A percentile compares a stretch with the other conserved stretches of the same genome.
phyloP scores from a whole-genome alignment of 2,888 invertebrate species.

The Heliconius hortense region DNA sequence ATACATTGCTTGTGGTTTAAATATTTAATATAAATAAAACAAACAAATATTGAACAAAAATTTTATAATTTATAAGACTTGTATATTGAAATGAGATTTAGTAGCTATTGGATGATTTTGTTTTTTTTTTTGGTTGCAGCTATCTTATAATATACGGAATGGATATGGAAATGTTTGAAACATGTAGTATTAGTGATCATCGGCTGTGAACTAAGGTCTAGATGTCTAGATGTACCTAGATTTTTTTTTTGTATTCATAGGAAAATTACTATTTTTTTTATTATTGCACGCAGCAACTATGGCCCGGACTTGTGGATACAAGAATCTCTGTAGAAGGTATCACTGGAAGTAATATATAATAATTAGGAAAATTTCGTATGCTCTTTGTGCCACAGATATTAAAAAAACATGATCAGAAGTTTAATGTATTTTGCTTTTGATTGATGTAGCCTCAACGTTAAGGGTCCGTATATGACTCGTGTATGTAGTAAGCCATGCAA shows the following conservation, averaged over 20 bases:
- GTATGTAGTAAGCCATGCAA: constrained; percentile 30
- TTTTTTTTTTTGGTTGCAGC: constrained; percentile 76
- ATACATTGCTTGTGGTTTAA: not conserved
- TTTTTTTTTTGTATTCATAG: constrained; percentile 56
- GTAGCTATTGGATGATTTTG: constrained; percentile 34
- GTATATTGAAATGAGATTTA: not conserved
- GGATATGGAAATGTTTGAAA: constrained; percentile 81
- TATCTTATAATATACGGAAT: constrained; percentile 78
- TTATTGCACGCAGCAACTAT: constrained; percentile 80
- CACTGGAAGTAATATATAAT: constrained; percentile 82
- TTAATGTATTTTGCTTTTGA: constrained; percentile 40
- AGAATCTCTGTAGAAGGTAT: constrained; percentile 84
- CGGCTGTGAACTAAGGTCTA: constrained; percentile 79
- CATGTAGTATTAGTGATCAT: constrained; percentile 69
- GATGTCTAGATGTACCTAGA: constrained; percentile 49
- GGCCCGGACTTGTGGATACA: constrained; percentile 83
- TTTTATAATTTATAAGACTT: not conserved
- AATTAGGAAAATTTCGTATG: constrained; percentile 41
- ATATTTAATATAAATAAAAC: not conserved
- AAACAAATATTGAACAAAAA: not conserved
- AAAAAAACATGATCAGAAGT: constrained; percentile 34
- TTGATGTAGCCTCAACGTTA: constrained; percentile 35
- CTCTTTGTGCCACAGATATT: constrained; percentile 48
- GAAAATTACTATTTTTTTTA: constrained; percentile 56
- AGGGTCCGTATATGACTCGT: constrained; percentile 29